Percentiles rank a stretch among this genome's conserved stretches.
phyloP scores from a whole-genome alignment of 2,888 invertebrate species.

The Choreutis nemorana region DNA sequence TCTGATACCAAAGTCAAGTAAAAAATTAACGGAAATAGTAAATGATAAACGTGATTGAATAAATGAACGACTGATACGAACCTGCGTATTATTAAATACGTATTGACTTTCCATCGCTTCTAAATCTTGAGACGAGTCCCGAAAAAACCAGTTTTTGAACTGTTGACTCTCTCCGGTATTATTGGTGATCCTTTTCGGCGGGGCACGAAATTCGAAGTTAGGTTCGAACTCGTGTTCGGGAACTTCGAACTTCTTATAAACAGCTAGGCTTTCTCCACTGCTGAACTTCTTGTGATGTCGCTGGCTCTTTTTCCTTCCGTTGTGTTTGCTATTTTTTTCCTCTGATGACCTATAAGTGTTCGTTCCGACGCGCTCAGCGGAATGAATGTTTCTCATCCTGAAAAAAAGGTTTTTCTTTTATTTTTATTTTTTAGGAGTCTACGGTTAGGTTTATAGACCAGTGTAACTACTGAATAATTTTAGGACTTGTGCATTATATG shows the following conservation, averaged over 20 bases:
- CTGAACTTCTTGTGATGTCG: slow-evolving; percentile 45
- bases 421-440: no score
- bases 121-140: slow-evolving; percentile 43
- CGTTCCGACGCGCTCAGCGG: slow-evolving; percentile 28
- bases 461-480: no score
- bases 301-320: slow-evolving; percentile 42
- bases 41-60: no score
- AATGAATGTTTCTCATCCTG: slow-evolving; percentile 47
- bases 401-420: no score
- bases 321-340: slow-evolving; percentile 21
- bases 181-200: slow-evolving; percentile 30
- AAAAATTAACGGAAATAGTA: no score
- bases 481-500: no score
- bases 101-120: slow-evolving; percentile 38
- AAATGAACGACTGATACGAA: no score
- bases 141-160: slow-evolving; percentile 51
- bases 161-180: slow-evolving; percentile 19
- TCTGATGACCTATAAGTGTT: slow-evolving; percentile 24
- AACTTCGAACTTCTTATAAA: slow-evolving; percentile 35
- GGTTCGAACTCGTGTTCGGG: slow-evolving; percentile 70
- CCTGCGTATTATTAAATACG: slow-evolving; percentile 33
- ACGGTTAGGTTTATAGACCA: no score
- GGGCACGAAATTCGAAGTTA: slow-evolving; percentile 62
- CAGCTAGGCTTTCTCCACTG: slow-evolving; percentile 21
- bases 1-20: no score